Conservation (phyloP, 2,797 vertebrate species). For the Danio albolineatus region DNA sequence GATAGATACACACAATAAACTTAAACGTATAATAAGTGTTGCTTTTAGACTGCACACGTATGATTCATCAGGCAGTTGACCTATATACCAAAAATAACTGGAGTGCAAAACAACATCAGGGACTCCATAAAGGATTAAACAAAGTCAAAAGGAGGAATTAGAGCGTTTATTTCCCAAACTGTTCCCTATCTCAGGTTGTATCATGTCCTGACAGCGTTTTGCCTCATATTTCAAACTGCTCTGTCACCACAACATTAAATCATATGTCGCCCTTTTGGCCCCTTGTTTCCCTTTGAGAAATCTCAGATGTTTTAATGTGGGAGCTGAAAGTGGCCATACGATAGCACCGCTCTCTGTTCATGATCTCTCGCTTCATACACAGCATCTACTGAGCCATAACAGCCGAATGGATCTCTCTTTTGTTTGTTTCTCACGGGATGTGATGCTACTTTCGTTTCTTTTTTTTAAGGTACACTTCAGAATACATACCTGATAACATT, state of each 20-base stretch:
- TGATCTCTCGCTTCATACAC: constrained; percentile 35
- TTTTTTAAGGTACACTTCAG: too few species aligned
- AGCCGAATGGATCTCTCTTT: not conserved
- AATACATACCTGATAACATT: too few species aligned
- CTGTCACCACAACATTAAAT: constrained; percentile 40
- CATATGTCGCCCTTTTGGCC: constrained; percentile 50
- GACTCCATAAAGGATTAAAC: not conserved
- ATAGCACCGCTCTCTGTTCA: constrained; percentile 65
- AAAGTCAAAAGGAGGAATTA: constrained; percentile 12
- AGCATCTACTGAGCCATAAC: constrained; percentile 50
- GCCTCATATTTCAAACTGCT: constrained; percentile 48
- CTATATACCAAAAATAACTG: not conserved
- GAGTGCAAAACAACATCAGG: not conserved
- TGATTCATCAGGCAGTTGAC: not conserved
- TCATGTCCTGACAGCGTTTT: constrained; percentile 57
- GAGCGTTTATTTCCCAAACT: constrained; percentile 23
- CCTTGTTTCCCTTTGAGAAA: constrained; percentile 39
- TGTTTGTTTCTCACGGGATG: not conserved
- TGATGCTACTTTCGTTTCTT: not conserved
- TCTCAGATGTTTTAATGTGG: not conserved
- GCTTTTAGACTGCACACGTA: not conserved
- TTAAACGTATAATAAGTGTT: not conserved
- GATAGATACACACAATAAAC: not conserved
- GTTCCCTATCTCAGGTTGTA: constrained; percentile 43
- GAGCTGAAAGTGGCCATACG: constrained; percentile 62